phyloP scores from a whole-genome alignment of 2,113 vertebrate genomes.

The Ammodramus savannarum region DNA sequence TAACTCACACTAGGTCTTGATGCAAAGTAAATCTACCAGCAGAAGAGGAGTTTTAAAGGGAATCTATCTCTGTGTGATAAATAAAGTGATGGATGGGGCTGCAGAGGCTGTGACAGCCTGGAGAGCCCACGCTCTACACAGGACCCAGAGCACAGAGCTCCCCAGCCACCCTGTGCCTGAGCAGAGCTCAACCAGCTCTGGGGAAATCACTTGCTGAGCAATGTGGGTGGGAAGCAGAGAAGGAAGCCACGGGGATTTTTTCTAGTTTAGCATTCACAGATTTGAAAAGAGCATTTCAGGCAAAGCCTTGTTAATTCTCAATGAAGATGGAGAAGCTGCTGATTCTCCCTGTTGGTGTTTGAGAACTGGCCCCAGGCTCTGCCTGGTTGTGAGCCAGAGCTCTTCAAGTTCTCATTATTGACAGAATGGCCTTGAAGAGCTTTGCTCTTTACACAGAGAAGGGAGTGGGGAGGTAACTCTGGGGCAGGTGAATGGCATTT shows the following conservation, averaged over 20 bases:
- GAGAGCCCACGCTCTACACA: rapidly evolving
- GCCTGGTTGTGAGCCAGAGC: background rate
- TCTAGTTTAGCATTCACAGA: background rate
- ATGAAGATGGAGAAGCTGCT: background rate
- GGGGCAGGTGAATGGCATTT: background rate
- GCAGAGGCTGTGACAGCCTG: background rate
- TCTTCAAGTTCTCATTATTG: background rate
- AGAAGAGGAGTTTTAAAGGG: background rate
- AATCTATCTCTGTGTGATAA: background rate
- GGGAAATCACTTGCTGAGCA: background rate
- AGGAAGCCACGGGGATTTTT: background rate
- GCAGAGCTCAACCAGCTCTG: background rate
- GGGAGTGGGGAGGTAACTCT: background rate
- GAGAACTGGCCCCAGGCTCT: background rate
- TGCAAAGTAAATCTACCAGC: background rate
- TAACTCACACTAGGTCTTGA: background rate
- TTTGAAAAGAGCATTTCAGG: background rate
- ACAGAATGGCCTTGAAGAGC: background rate
- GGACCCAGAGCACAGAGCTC: background rate
- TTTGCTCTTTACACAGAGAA: background rate
- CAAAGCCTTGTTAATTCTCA: background rate
- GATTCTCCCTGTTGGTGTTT: background rate
- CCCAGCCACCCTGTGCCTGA: background rate
- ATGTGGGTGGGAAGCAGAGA: background rate
- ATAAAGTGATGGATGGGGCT: background rate